Evolutionary conservation across 2,797 vertebrate genomes (phyloP), one percentile per base, ranked within the genome.

Genomic region (Glossophaga mutica): DNA sequence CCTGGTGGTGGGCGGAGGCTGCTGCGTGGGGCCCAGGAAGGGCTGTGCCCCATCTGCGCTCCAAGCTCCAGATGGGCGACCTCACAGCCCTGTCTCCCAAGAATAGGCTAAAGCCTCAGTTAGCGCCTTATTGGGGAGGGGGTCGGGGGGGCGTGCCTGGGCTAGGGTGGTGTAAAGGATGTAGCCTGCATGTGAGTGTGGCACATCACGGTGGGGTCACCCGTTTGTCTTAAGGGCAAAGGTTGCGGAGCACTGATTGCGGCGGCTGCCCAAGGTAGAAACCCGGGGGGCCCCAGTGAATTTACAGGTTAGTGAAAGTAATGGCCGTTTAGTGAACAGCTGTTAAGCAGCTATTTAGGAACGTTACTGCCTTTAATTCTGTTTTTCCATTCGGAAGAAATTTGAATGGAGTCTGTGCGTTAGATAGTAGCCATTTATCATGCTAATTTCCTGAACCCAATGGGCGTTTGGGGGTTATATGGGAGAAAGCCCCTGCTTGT

Each of bases 11-110:
- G 18, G 0, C n/a, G 0, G 37, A 22, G 9, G 70, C 71, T 8
- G 4, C 0, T 3, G 4, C 0, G 0, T 2, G 5, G 0, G 29
- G 34, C 24, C 5, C 0, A 0, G 7, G 24, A 15, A 7, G 26
- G 1, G 0, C 0, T 1, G 6, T 4, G 12, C 16, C 5, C 6
- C 3, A 1, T 5, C 10, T 5, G 77, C 52, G 73, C 4, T n/a
- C 6, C 4, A 0, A 4, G 2, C 11, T 29, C 3, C 92, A 14
- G 48, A 0, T 12, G 59, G 52, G 11, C 11, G 1, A 6, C 1
- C 11, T 9, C 1, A 2, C 74, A 3, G 16, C 2, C 16, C 6
- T 34, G 24, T 48, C 77, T 73, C 6, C 10, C 5, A 39, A 9
- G 7, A 5, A 8, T 0, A 32, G 8, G 5, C 15, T 16, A 8